Evolutionary conservation across 2,888 invertebrate species (phyloP), one percentile per base, ranked within the genome.

Genomic region (Limnephilus lunatus): DNA sequence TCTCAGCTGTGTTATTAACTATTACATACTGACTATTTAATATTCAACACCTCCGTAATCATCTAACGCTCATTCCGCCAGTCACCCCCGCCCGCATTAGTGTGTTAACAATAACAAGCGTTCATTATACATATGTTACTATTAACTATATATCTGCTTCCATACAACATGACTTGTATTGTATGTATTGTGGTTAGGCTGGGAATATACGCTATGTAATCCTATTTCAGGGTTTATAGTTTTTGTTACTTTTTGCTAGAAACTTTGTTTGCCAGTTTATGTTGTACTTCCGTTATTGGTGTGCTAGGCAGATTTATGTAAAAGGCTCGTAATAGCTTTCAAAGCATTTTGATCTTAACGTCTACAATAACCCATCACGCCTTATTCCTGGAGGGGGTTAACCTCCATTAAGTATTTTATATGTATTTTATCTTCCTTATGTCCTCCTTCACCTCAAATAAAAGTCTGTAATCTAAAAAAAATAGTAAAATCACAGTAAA

Each of bases 1-100:
- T 95, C 87, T 93, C 92, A 94, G 92, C 92, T 93, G 89, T 92
- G 92, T 90, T 93, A 91, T 93, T 94, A 94, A 94, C 44, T 44
- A 44, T 44, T 94, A 94, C 94, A 94, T 94, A 92, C 90, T 83
- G 25, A 35, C 82, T 35, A 81, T 14, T 35, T 90, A 82, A 19
- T 32, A 32, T 81, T 89, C 89, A 81, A 89, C 91, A 91, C 94
- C 94, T 94, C 94, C 94, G 94, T 94, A 83, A 44, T 86, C 86
- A 68, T 68, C 15, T 92, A 92, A 92, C 90, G 85, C 90, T 92
- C 90, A 81, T 81, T 88, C 91, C 85, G 85, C 91, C 92, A 93
- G 90, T 87, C 91, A 90, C 91, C 44, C 44, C 39, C 39, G 39
- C 39, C 92, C 90, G 92, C 90, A 85, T 53, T 81, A 86, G 83